A percentile compares a stretch with the other conserved stretches of the same genome.
Evolutionary conservation across 1,140 invertebrate species (phyloP).

Genomic region (Subanguina moxae): DNA sequence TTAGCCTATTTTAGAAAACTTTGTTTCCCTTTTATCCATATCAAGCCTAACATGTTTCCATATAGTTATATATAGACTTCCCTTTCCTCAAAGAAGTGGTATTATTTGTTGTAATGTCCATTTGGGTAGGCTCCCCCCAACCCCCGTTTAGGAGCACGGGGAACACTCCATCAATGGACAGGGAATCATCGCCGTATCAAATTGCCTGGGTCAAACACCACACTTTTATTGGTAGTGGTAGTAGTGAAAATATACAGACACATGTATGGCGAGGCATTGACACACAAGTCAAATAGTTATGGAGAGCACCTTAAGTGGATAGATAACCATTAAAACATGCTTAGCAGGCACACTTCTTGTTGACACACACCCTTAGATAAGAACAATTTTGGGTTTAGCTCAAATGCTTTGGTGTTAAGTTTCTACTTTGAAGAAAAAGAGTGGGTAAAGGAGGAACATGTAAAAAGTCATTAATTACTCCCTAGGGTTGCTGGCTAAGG

Average conservation of each 20-base stretch:
- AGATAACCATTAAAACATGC: background rate
- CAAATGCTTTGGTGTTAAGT: too few species aligned
- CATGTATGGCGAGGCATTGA: background rate
- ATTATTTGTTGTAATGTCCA: background rate
- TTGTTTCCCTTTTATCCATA: background rate
- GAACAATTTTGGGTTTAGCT: too few species aligned
- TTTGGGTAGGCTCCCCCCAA: background rate
- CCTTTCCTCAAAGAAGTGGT: background rate
- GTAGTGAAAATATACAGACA: too few species aligned
- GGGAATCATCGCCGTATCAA: constrained; percentile 2
- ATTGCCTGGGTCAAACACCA: constrained; percentile 12
- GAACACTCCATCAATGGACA: background rate
- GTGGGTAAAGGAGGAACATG: too few species aligned
- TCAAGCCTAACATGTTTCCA: background rate
- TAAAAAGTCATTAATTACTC: too few species aligned
- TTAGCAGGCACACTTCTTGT: too few species aligned
- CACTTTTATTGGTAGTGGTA: too few species aligned
- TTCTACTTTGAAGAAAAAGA: too few species aligned
- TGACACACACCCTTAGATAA: background rate
- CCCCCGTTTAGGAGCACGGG: background rate
- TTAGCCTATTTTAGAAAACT: background rate
- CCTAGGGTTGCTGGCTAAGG: too few species aligned
- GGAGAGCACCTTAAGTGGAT: background rate
- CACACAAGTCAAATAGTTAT: constrained; percentile 11
- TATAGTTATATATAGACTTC: constrained; percentile 2